Conservation (phyloP, 2,113 vertebrate genomes). For the Lepus europaeus region DNA sequence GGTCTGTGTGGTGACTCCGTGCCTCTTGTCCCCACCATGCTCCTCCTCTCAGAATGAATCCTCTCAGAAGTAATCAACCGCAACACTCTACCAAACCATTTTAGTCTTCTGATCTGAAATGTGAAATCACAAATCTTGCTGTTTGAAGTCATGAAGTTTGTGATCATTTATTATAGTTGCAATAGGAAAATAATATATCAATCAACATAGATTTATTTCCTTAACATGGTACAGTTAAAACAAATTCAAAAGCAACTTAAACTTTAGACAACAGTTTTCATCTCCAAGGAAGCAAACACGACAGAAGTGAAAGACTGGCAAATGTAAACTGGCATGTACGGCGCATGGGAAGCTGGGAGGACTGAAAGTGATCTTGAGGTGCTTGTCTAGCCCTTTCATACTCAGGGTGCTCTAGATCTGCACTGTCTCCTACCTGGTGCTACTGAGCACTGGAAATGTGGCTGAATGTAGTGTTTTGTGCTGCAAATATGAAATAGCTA, state of each 20-base stretch:
- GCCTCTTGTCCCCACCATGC: too few relatives aligned
- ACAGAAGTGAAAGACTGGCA: neutral
- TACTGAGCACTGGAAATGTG: neutral
- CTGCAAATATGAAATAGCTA: neutral
- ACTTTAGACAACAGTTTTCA: neutral
- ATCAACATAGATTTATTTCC: neutral
- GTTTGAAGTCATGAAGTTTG: neutral
- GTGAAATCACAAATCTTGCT: neutral
- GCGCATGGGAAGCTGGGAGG: neutral
- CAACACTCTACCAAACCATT: neutral
- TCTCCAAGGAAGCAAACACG: neutral
- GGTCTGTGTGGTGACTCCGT: too few relatives aligned
- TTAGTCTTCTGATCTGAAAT: neutral
- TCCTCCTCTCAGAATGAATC: too few relatives aligned
- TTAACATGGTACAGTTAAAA: neutral
- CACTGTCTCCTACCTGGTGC: neutral
- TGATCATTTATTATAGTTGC: slow-evolving; percentile 11
- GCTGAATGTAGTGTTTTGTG: neutral
- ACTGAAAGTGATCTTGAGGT: neutral
- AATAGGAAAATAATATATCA: neutral
- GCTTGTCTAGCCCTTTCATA: neutral
- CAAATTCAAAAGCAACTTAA: slow-evolving; percentile 7
- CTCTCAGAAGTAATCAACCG: too few relatives aligned
- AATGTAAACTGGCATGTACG: neutral
- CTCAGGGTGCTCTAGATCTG: too few relatives aligned